Evolutionary conservation across 2,888 invertebrate species (phyloP).

Genomic region (Drosophila testacea): DNA sequence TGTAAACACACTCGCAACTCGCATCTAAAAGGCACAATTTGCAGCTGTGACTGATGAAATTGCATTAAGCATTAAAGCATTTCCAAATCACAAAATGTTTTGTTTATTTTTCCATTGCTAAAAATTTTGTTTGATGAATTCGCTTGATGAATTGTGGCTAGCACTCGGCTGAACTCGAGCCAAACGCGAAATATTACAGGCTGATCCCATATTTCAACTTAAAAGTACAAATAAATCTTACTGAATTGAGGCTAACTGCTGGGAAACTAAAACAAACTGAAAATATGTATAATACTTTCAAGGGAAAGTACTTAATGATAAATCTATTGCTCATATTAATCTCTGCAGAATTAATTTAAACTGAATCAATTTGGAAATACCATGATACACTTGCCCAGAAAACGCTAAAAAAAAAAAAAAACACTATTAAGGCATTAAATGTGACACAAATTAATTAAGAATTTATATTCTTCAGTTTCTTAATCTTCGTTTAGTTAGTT

Average conservation of each 20-base stretch:
- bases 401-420: too few relatives aligned
- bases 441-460: too few relatives aligned
- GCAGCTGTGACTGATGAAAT: slow-evolving; percentile 52
- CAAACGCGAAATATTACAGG: slow-evolving; percentile 12
- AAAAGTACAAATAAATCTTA: slow-evolving; percentile 20
- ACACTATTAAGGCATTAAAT: too few relatives aligned
- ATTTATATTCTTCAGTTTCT: too few relatives aligned
- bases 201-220: slow-evolving; percentile 19
- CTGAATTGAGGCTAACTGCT: slow-evolving; percentile 6
- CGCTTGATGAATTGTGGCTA: slow-evolving; percentile 37
- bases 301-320: neutral
- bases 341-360: neutral
- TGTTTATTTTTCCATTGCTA: slow-evolving; percentile 63
- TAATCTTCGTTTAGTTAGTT: too few relatives aligned
- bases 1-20: slow-evolving; percentile 57
- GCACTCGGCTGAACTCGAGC: slow-evolving; percentile 2
- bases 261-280: slow-evolving; percentile 2
- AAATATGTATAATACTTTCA: neutral
- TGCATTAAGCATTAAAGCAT: slow-evolving; percentile 57
- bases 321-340: neutral
- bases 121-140: slow-evolving; percentile 69
- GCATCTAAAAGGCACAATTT: slow-evolving; percentile 25
- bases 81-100: slow-evolving; percentile 50
- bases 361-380: neutral
- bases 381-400: too few relatives aligned